These are phyloP conservation scores for Coregonus clupeaformis DNA, from an alignment of 2,113 vertebrate species.

Conservation along the genomic window DNA sequence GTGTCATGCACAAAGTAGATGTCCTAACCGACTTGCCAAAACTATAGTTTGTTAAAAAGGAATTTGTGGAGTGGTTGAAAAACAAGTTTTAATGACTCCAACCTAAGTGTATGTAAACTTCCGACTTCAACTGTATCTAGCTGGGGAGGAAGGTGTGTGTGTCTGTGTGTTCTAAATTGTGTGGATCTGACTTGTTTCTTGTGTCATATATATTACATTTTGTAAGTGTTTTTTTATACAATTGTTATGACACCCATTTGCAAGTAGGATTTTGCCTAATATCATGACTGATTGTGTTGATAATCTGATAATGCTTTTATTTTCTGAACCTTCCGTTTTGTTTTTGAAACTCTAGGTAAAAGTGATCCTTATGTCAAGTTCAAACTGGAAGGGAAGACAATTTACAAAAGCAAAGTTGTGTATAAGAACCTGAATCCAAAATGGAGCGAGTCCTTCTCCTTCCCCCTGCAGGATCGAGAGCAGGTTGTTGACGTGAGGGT, in stretches of 20 bases:
- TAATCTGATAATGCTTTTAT: neutral
- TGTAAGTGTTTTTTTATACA: neutral
- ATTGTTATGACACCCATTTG: neutral
- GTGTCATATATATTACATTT: neutral
- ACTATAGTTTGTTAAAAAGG: too few relatives aligned
- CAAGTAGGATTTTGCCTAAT: neutral
- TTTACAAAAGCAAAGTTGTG: constrained; percentile 96
- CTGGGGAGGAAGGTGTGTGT: constrained; percentile 33
- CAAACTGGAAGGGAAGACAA: constrained; percentile 89
- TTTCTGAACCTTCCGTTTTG: constrained; percentile 11
- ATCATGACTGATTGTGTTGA: neutral
- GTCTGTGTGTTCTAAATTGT: neutral
- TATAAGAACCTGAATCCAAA: constrained; percentile 90
- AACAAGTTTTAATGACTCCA: too few relatives aligned
- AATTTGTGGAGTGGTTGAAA: too few relatives aligned
- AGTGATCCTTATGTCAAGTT: constrained; percentile 97
- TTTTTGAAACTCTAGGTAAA: constrained; percentile 74
- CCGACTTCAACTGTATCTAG: too few relatives aligned
- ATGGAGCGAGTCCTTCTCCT: constrained; percentile 91
- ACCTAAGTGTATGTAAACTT: too few relatives aligned
- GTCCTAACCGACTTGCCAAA: too few relatives aligned
- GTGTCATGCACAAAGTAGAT: too few relatives aligned
- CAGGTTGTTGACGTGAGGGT: constrained; percentile 86
- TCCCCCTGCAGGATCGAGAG: constrained; percentile 83
- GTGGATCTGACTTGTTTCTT: neutral